Evolutionary conservation across 2,113 vertebrate species (phyloP).

Genomic region (Syngnathoides biaculeatus): DNA sequence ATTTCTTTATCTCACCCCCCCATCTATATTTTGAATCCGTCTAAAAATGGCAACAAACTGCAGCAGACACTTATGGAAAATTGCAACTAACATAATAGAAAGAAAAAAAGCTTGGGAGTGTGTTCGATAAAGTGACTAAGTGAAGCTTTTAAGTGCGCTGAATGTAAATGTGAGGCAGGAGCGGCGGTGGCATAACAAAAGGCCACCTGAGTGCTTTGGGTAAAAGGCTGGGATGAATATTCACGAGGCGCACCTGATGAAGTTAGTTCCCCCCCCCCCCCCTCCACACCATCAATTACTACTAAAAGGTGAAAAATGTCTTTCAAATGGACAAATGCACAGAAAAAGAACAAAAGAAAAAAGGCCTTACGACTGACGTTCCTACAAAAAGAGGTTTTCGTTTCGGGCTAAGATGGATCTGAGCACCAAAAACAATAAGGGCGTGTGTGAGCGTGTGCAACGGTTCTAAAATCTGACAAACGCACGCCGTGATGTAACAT

Average conservation of each 20-base stretch:
- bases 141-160: neutral
- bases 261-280: neutral
- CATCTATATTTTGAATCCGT: neutral
- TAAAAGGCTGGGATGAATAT: neutral
- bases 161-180: neutral
- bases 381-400: neutral
- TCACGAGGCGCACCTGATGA: neutral
- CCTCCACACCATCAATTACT: neutral
- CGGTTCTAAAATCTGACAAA: neutral
- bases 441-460: neutral
- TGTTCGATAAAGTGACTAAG: neutral
- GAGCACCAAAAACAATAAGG: neutral
- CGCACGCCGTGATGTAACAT: no score
- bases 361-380: neutral
- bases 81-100: neutral
- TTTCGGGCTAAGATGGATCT: neutral
- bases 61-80: neutral
- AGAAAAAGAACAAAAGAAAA: neutral
- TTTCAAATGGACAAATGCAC: neutral
- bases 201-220: neutral
- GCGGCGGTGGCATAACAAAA: neutral
- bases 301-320: neutral
- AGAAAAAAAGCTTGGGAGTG: neutral
- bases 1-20: neutral
- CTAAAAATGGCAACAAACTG: neutral